These are phyloP conservation scores for Hylaeus volcanicus DNA, from an alignment of 1,140 invertebrate species.

Conservation along the genomic window DNA sequence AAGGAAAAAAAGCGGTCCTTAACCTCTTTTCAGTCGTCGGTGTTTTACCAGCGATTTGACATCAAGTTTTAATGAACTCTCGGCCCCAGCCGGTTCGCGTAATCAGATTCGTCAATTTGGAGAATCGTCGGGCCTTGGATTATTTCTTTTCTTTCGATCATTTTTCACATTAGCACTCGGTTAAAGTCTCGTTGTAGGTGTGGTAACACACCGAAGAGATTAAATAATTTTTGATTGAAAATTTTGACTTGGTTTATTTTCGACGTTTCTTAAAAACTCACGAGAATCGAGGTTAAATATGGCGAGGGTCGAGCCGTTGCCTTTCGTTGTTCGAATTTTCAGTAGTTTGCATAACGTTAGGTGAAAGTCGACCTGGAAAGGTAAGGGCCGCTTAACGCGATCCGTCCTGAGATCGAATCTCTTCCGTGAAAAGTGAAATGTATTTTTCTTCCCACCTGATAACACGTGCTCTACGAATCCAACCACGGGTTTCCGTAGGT, in stretches of 20 bases:
- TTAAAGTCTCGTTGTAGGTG: no score
- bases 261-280: no score
- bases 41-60: constrained; percentile 22
- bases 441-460: not conserved
- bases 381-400: constrained; percentile 10
- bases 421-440: constrained; percentile 16
- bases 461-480: constrained; percentile 3
- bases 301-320: not conserved
- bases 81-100: not conserved
- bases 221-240: no score
- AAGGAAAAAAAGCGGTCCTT: constrained; percentile 36
- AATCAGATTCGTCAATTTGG: constrained; percentile 5
- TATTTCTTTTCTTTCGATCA: not conserved
- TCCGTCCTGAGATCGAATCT: not conserved
- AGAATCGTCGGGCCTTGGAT: not conserved
- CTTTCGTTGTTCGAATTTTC: constrained; percentile 6
- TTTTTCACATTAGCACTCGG: no score
- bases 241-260: no score
- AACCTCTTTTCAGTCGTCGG: constrained; percentile 27
- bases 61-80: constrained; percentile 46
- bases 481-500: not conserved
- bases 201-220: no score
- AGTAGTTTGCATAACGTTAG: constrained; percentile 25
- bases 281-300: not conserved
- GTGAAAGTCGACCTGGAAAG: constrained; percentile 15